Conservation (phyloP, 2,888 invertebrate species). For the Sinelater perroti region DNA sequence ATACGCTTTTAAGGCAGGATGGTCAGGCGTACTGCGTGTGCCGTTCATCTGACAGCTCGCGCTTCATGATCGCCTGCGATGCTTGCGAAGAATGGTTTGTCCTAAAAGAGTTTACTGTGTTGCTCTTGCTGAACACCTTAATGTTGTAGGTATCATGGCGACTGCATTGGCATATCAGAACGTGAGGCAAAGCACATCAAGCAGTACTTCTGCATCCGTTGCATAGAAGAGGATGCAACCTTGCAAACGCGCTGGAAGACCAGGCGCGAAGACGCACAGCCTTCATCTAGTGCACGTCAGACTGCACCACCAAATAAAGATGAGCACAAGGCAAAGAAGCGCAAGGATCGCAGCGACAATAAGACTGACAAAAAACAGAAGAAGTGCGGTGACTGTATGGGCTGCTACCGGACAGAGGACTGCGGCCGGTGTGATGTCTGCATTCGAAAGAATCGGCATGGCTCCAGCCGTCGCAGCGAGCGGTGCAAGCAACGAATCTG, state of each 20-base stretch:
- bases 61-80: slow-evolving; percentile 99
- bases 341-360: slow-evolving; percentile 53
- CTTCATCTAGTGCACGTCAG: not conserved
- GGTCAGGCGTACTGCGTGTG: slow-evolving; percentile 96
- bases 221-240: slow-evolving; percentile 83
- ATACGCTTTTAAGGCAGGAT: slow-evolving; percentile 85
- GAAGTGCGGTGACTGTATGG: slow-evolving; percentile 79
- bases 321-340: slow-evolving; percentile 50
- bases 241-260: slow-evolving; percentile 68
- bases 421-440: slow-evolving; percentile 76
- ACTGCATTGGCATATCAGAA: slow-evolving; percentile 95
- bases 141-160: slow-evolving; percentile 80
- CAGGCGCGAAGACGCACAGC: slow-evolving; percentile 51
- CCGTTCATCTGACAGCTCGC: slow-evolving; percentile 88
- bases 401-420: slow-evolving; percentile 74
- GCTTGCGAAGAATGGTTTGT: slow-evolving; percentile 91
- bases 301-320: slow-evolving; percentile 43
- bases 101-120: not conserved
- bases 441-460: slow-evolving; percentile 57
- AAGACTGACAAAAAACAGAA: slow-evolving; percentile 61
- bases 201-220: slow-evolving; percentile 90
- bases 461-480: slow-evolving; percentile 57
- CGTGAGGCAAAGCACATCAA: slow-evolving; percentile 92
- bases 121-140: not conserved
- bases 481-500: slow-evolving; percentile 65